Percentiles rank a stretch among this genome's conserved stretches.
These are phyloP conservation scores for Ceramica pisi DNA, from an alignment of 2,888 invertebrate genomes.

Conservation along the genomic window DNA sequence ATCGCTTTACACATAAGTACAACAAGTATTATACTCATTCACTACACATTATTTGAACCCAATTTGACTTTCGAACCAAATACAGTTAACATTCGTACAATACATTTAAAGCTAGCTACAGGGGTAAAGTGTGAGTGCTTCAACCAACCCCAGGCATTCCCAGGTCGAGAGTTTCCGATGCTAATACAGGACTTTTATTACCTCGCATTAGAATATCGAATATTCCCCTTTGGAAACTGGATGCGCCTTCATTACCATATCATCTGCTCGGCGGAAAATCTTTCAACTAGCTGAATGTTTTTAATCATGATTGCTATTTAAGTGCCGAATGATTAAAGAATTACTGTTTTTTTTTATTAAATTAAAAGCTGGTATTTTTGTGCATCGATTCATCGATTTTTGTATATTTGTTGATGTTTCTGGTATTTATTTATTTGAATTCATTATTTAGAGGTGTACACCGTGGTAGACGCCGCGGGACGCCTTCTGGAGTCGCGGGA, in stretches of 20 bases:
- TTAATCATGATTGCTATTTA: slow-evolving; percentile 49
- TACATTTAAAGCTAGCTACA: slow-evolving; percentile 34
- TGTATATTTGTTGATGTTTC: neutral
- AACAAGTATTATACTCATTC: neutral
- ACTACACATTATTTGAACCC: slow-evolving; percentile 14
- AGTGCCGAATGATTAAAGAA: neutral
- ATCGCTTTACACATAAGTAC: neutral
- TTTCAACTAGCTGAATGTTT: slow-evolving; percentile 48
- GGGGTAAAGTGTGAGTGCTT: slow-evolving; percentile 54
- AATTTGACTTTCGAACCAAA: slow-evolving; percentile 30
- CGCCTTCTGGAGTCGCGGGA: too few relatives aligned
- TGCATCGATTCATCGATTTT: neutral
- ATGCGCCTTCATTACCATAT: slow-evolving; percentile 77
- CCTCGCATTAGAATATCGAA: slow-evolving; percentile 84
- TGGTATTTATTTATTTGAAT: neutral
- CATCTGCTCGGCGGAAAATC: slow-evolving; percentile 68
- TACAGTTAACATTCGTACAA: slow-evolving; percentile 14
- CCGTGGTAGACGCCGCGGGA: too few relatives aligned
- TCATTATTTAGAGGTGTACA: neutral
- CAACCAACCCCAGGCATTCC: slow-evolving; percentile 58
- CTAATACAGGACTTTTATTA: slow-evolving; percentile 79
- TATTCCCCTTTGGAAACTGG: slow-evolving; percentile 73
- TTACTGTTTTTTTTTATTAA: neutral
- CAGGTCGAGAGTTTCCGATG: slow-evolving; percentile 64
- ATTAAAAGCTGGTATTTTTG: neutral